Percentiles rank a stretch among this genome's conserved stretches.
These are phyloP conservation scores for Pyrochroa serraticornis DNA, from an alignment of 2,888 invertebrate species.

Conservation along the genomic window DNA sequence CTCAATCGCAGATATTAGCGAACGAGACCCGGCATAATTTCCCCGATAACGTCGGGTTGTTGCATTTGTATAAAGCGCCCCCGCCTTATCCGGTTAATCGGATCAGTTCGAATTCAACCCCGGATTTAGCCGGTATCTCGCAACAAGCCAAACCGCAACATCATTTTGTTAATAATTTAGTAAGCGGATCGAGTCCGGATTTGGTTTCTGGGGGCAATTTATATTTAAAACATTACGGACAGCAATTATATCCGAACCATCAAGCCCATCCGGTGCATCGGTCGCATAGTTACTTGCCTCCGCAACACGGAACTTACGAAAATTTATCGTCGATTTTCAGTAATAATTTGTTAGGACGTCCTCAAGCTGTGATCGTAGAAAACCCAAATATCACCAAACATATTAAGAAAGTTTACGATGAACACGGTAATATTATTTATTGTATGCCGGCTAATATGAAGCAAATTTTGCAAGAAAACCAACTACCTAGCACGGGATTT, in stretches of 20 bases:
- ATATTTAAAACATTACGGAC: constrained; percentile 57
- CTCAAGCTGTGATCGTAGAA: constrained; percentile 61
- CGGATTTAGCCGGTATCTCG: constrained; percentile 78
- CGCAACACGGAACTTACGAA: constrained; percentile 73
- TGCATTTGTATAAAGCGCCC: constrained; percentile 80
- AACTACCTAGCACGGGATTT: constrained; percentile 55
- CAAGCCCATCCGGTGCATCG: constrained; percentile 53
- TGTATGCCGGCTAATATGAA: constrained; percentile 65
- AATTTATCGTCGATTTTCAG: constrained; percentile 68
- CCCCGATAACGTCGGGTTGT: constrained; percentile 63
- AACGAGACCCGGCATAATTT: constrained; percentile 45
- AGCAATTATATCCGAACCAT: constrained; percentile 45
- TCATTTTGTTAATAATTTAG: constrained; percentile 59
- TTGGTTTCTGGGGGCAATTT: constrained; percentile 75
- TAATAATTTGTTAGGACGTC: constrained; percentile 50
- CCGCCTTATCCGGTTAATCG: constrained; percentile 82
- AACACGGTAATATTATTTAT: constrained; percentile 68
- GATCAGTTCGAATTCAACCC: constrained; percentile 82
- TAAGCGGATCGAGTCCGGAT: constrained; percentile 79
- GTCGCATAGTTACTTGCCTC: constrained; percentile 55
- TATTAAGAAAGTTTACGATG: constrained; percentile 67
- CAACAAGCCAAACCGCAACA: constrained; percentile 57
- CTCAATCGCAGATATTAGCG: constrained; percentile 45
- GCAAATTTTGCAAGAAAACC: constrained; percentile 56
- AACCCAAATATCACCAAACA: constrained; percentile 66